phyloP scores from a whole-genome alignment of 2,797 vertebrate genomes.

The Pogoniulus pusillus region DNA sequence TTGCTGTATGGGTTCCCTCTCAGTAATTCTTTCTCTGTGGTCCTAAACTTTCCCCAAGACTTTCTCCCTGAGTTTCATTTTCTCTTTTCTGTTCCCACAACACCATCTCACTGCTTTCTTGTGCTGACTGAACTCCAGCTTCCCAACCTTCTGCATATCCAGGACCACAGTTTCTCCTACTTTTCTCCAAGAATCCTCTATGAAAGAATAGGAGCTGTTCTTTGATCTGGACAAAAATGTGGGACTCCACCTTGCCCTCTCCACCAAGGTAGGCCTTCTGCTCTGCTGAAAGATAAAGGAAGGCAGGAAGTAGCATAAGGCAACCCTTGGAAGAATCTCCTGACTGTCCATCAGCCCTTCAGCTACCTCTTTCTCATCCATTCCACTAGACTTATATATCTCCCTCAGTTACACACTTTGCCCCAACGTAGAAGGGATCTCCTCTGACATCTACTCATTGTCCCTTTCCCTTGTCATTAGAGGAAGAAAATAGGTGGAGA shows the following conservation, averaged over 20 bases:
- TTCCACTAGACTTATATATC: background rate
- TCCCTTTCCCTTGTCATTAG: background rate
- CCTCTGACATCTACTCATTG: background rate
- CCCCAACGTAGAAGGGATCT: background rate
- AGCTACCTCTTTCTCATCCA: background rate
- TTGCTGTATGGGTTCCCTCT: background rate
- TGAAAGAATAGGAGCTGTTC: background rate
- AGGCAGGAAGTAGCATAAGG: background rate
- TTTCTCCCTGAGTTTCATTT: background rate
- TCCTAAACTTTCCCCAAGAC: background rate
- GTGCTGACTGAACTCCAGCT: background rate
- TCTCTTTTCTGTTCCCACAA: background rate
- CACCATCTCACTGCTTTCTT: background rate
- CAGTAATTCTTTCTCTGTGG: background rate
- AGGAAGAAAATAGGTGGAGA: background rate
- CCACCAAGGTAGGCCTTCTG: background rate
- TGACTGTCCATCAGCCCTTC: background rate
- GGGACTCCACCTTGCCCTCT: background rate
- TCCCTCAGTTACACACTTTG: background rate
- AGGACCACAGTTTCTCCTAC: background rate
- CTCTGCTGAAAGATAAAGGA: background rate
- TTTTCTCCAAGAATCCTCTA: background rate
- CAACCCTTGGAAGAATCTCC: background rate
- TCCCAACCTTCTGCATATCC: background rate
- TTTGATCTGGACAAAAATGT: background rate